phyloP scores from a whole-genome alignment of 2,888 invertebrate species.

The Agrochola lychnidis region DNA sequence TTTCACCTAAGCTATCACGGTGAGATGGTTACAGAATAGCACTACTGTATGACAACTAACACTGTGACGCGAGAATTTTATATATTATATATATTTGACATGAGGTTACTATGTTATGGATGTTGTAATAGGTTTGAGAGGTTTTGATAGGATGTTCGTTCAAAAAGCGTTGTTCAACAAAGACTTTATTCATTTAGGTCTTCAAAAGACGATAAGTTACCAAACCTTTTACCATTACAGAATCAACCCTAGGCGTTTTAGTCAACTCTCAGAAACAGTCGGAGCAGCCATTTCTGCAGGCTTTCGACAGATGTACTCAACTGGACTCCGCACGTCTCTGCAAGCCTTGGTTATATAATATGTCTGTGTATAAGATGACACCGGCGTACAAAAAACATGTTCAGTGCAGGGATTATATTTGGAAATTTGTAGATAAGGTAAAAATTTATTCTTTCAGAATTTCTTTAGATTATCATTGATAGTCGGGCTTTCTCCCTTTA shows the following conservation, averaged over 20 bases:
- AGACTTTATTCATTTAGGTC: background rate
- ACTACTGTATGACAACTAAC: no score
- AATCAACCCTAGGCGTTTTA: conserved; percentile 71
- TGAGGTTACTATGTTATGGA: background rate
- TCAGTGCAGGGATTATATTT: conserved; percentile 53
- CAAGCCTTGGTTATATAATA: conserved; percentile 71
- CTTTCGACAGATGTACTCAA: conserved; percentile 65
- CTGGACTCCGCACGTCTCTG: conserved; percentile 67
- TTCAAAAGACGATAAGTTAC: background rate
- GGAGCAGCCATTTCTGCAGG: conserved; percentile 67
- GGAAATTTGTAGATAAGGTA: conserved; percentile 65
- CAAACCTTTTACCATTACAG: conserved; percentile 36
- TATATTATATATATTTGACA: no score
- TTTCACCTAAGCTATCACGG: no score
- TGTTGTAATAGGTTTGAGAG: background rate
- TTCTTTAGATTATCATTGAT: background rate
- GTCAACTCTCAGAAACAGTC: conserved; percentile 64
- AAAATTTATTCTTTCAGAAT: background rate
- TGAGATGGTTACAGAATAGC: no score
- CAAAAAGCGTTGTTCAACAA: background rate
- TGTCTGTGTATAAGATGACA: conserved; percentile 65
- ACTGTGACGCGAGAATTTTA: no score
- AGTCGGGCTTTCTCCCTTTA: background rate
- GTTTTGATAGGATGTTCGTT: background rate
- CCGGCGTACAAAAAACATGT: conserved; percentile 57